A percentile compares a stretch with the other conserved stretches of the same genome.
Evolutionary conservation across 2,888 invertebrate species (phyloP).

Genomic region (Aricia artaxerxes): DNA sequence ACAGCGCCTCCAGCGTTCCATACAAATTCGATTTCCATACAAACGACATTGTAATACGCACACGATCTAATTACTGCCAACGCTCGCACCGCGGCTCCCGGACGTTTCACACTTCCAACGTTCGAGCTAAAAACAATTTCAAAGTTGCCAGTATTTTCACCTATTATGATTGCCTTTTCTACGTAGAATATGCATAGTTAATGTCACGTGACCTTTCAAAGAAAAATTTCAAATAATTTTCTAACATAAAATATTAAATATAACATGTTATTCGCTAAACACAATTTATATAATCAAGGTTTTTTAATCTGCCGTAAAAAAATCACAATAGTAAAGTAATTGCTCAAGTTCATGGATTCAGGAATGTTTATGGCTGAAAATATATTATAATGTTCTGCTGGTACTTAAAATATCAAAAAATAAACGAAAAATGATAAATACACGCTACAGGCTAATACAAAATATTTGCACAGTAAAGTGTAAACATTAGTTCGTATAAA

Average conservation of each 20-base stretch:
- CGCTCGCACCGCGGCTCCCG: constrained; percentile 10
- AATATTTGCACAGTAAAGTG: not conserved
- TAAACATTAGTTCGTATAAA: not conserved
- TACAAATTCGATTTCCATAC: constrained; percentile 26
- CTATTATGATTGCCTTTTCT: not conserved
- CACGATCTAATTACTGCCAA: constrained; percentile 17
- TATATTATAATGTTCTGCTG: too few species aligned
- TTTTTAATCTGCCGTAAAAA: too few species aligned
- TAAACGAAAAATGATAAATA: too few species aligned
- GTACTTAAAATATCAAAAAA: too few species aligned
- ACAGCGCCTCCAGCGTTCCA: constrained; percentile 7
- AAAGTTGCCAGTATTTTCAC: not conserved
- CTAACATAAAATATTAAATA: too few species aligned
- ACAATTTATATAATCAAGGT: too few species aligned
- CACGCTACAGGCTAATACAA: too few species aligned
- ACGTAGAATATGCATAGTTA: not conserved
- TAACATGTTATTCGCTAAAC: too few species aligned
- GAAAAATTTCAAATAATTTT: not conserved
- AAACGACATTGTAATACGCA: constrained; percentile 28
- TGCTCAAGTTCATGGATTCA: too few species aligned
- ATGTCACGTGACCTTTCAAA: not conserved
- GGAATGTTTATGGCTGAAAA: too few species aligned
- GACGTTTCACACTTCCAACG: not conserved
- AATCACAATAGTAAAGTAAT: too few species aligned
- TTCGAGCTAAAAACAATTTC: not conserved